These are phyloP conservation scores for Oncopodura yosiiana DNA, from an alignment of 1,140 invertebrate genomes.

Conservation along the genomic window DNA sequence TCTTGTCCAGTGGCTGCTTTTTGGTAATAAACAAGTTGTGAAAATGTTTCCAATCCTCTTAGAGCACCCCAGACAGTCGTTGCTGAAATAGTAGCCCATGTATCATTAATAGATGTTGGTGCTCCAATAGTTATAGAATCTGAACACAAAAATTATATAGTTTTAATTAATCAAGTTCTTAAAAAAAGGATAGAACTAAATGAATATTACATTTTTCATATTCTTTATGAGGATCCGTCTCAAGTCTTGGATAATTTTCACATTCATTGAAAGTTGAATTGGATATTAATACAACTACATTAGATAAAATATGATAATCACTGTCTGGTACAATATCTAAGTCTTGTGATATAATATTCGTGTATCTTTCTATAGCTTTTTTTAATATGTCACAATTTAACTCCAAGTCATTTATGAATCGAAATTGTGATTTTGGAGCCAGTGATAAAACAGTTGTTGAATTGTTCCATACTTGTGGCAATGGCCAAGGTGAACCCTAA, in stretches of 20 bases:
- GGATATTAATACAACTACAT: neutral
- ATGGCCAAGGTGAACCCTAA: constrained; percentile 9
- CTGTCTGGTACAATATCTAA: neutral
- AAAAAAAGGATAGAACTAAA: neutral
- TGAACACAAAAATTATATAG: neutral
- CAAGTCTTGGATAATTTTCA: neutral
- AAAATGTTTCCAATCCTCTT: constrained; percentile 66
- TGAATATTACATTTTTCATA: neutral
- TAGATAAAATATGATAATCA: neutral
- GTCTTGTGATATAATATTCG: constrained; percentile 7
- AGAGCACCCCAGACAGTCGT: constrained; percentile 62
- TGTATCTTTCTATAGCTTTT: constrained; percentile 18
- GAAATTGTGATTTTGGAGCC: neutral
- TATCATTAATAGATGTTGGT: neutral
- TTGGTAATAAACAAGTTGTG: constrained; percentile 46
- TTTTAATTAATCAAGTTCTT: neutral
- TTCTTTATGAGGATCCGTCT: neutral
- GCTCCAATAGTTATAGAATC: neutral
- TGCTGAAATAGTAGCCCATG: constrained; percentile 4
- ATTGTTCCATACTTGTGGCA: constrained; percentile 3
- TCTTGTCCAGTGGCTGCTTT: neutral
- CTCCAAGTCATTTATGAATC: neutral
- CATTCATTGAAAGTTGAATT: neutral
- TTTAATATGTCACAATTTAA: constrained; percentile 13
- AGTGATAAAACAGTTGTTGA: neutral